Evolutionary conservation across 2,888 invertebrate species (phyloP), one percentile per base, ranked within the genome.

Genomic region (Drosophila nr. fundita): DNA sequence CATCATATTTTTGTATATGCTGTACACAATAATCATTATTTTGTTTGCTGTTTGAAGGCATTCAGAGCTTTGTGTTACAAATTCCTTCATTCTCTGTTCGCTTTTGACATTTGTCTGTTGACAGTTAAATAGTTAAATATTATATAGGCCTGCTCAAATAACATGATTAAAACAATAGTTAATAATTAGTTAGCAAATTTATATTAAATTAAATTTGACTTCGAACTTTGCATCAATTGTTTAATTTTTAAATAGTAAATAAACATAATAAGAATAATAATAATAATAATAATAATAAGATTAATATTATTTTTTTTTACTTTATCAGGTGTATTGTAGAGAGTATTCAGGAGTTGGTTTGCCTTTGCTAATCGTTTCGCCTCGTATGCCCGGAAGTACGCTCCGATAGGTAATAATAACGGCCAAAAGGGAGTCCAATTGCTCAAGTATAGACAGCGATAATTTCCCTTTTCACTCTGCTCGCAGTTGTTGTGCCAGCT

Each of bases 401-500:
- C 68, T 66, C 50, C 69, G 76, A 53, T 76, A 79, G 87, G 75
- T 82, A 87, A 83, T 71, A 74, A 87, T 80, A 87, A 82, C 69
- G 64, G 73, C 59, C 18, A 52, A 36, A 38, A 42, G 62, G 21
- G 32, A 60, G 38, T 42, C 53, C 53, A 64, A 80, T 55, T 74
- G 65, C 52, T 57, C 15, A 58, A 65, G 60, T 66, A 54, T 36
- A 48, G 59, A 55, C 57, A 57, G 49, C 50, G 66, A 55, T 62
- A 69, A 29, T 64, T 21, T 38, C 21, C 34, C 53, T 34, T 59
- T 32, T 36, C 24, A 11, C 24, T 32, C 42, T 45, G 45, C 49
- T 10, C n/a, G 18, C 18, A 13, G 29, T 13, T 57, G 40, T 40
- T 67, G 48, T 60, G 61, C 63, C 21, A 65, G 76, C 66, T 89